Evolutionary conservation across 2,888 invertebrate genomes (phyloP).

Genomic region (Noctua pronuba): DNA sequence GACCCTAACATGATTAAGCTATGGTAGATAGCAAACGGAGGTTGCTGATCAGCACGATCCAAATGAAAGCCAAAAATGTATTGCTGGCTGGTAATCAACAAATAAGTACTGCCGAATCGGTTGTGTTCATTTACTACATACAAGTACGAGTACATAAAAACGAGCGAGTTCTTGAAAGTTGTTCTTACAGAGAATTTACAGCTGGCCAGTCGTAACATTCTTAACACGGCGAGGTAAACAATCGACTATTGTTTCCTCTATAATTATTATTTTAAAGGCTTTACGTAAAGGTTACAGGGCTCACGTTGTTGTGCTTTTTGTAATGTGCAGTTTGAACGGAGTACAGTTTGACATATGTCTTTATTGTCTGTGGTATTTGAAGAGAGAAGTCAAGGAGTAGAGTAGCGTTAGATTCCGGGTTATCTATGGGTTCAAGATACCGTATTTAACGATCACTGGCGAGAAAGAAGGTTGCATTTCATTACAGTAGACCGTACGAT

Average conservation of each 20-base stretch:
- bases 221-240: conserved; percentile 12
- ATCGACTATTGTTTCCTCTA: conserved; percentile 33
- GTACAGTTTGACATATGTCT: background rate
- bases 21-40: too few species aligned
- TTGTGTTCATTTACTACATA: background rate
- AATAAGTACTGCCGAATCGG: too few species aligned
- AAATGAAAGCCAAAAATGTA: too few species aligned
- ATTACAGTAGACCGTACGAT: background rate
- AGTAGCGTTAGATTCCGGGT: conserved; percentile 21
- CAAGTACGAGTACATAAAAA: background rate
- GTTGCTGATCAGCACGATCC: too few species aligned
- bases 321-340: conserved; percentile 6
- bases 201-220: conserved; percentile 14
- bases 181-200: conserved; percentile 26
- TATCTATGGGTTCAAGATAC: conserved; percentile 27
- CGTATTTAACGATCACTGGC: conserved; percentile 7
- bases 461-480: background rate
- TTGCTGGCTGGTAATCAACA: too few species aligned
- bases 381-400: conserved; percentile 14
- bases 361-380: conserved; percentile 24
- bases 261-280: conserved; percentile 17
- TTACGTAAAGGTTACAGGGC: conserved; percentile 17
- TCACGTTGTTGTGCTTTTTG: background rate
- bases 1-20: too few species aligned
- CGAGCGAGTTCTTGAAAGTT: conserved; percentile 1